Base-by-base conservation (phyloP, 92 coral and sea anemone species). In the Umimayanthus kanabou region DNA sequence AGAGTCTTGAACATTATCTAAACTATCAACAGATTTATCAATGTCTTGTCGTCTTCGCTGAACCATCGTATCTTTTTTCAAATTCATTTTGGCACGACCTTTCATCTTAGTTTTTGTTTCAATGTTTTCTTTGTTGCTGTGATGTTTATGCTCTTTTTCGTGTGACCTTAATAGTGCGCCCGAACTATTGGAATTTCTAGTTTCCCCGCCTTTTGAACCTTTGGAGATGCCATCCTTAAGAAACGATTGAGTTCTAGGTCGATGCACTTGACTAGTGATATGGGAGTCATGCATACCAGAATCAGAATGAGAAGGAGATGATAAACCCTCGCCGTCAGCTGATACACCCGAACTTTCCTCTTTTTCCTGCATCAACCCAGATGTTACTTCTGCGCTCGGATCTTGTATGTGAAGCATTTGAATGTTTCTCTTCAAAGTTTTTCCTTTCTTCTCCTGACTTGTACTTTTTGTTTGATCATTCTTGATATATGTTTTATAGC, bases 1-100 rank as follows among this genome's bases (percentile, higher is more conserved):
- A 0, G 95, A 80, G 2, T 87, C 93, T 85, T 88, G 93, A 57
- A 95, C 64, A 66, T 93, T 92, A 66, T 95, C 96, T 6, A 95
- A 57, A 33, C 78, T 89, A 81, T 85, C 84, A 18, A 92, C 85
- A 0, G 90, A 55, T 53, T 85, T 93, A 18, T 61, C 92, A 61
- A 95, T 95, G 74, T 84, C 92, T 42, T 87, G 89, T 65, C 96
- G 85, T 69, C 87, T 90, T 37, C 72, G 79, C 11, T 80, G 9
- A 16, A 15, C 18, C 50, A 40, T 73, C 13, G 80, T 16, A 16
- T 33, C 85, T 42, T 49, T 81, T 40, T 70, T 88, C 6, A 70
- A 69, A 23, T 58, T 64, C 2, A 66, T 57, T 57, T 86, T 74
- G 40, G 70, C 87, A 26, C 86, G 67, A 30, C 67, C 11, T n/a